phyloP scores from a whole-genome alignment of 2,888 invertebrate species.

The Pyrocoelia pectoralis region DNA sequence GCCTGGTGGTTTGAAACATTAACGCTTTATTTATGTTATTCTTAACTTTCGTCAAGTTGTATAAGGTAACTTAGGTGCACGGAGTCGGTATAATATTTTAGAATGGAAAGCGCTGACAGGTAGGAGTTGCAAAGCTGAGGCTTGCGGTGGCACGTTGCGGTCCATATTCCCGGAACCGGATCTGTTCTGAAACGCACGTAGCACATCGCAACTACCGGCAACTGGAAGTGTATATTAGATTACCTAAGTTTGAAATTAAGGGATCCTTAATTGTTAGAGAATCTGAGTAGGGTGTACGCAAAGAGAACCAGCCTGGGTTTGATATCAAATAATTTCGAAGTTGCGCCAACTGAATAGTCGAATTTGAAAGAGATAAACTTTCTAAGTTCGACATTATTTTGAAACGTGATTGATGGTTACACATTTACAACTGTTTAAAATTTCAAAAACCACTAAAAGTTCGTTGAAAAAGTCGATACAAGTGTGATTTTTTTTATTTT shows the following conservation, averaged over 20 bases:
- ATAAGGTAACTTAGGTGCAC: slow-evolving; percentile 22
- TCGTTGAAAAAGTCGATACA: too few relatives aligned
- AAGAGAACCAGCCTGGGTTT: background rate
- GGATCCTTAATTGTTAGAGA: slow-evolving; percentile 34
- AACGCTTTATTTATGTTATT: slow-evolving; percentile 27
- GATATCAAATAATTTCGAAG: slow-evolving; percentile 4
- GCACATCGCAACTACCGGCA: slow-evolving; percentile 38
- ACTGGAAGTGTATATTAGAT: slow-evolving; percentile 40
- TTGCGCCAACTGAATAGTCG: background rate
- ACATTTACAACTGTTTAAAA: too few relatives aligned
- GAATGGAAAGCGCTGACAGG: slow-evolving; percentile 36
- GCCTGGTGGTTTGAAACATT: slow-evolving; percentile 11
- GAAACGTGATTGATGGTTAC: background rate
- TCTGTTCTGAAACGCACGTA: slow-evolving; percentile 39
- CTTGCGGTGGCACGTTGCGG: slow-evolving; percentile 39
- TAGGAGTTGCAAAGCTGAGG: slow-evolving; percentile 35
- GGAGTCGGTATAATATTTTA: slow-evolving; percentile 30
- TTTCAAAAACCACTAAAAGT: too few relatives aligned
- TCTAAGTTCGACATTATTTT: background rate
- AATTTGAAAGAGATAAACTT: background rate
- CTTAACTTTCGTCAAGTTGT: slow-evolving; percentile 26
- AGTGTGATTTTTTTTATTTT: too few relatives aligned
- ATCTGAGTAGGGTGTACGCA: background rate
- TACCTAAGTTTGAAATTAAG: slow-evolving; percentile 39
- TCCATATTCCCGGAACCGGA: slow-evolving; percentile 39